A percentile compares a stretch with the other conserved stretches of the same genome.
phyloP scores from a whole-genome alignment of 2,113 vertebrate genomes.

The Calidris pygmaea region DNA sequence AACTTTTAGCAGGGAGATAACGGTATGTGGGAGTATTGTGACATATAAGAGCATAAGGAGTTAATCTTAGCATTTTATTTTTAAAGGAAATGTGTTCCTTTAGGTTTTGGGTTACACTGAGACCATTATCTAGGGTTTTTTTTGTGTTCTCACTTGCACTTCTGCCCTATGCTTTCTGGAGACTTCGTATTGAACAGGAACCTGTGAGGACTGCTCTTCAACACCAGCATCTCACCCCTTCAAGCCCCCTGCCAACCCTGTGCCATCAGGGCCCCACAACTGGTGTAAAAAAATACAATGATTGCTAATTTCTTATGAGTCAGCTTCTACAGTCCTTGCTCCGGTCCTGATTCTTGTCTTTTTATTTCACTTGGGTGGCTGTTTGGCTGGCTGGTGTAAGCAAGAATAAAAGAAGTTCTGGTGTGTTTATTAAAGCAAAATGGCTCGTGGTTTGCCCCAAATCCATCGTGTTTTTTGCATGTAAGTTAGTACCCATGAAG shows the following conservation, averaged over 20 bases:
- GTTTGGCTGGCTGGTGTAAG: not conserved
- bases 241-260: not conserved
- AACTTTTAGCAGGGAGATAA: not conserved
- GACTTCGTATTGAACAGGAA: not conserved
- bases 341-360: not conserved
- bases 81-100: not conserved
- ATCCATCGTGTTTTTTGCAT: not conserved
- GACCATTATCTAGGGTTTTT: accelerated
- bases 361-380: not conserved
- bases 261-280: not conserved
- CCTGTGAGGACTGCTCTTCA: not conserved
- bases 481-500: conserved; percentile 2
- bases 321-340: not conserved
- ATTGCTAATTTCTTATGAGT: not conserved
- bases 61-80: not conserved
- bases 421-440: not conserved
- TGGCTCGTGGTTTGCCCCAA: not conserved
- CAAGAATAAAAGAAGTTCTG: not conserved
- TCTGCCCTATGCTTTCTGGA: not conserved
- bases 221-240: accelerated
- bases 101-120: not conserved
- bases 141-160: not conserved
- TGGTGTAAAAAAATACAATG: not conserved
- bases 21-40: accelerated
- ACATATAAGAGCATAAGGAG: not conserved